Percentiles rank a stretch among this genome's conserved stretches.
Evolutionary conservation across 1,140 invertebrate species (phyloP).

Genomic region (Brachionus plicatilis): DNA sequence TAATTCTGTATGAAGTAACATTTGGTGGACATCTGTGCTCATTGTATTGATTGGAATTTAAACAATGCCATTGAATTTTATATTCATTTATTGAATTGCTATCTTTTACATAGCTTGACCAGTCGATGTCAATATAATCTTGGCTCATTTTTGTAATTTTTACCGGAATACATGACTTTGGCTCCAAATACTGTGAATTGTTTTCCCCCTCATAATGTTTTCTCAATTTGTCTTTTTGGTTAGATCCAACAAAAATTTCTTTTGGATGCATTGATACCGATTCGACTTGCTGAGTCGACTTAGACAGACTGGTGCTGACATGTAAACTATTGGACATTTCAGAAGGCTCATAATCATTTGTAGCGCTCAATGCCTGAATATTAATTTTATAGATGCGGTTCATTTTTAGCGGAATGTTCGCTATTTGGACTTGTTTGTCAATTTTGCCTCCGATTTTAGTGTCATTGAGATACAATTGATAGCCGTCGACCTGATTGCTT

Average conservation of each 20-base stretch:
- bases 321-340: conserved; percentile 49
- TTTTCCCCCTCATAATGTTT: conserved; percentile 19
- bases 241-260: conserved; percentile 11
- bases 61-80: conserved; percentile 46
- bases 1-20: conserved; percentile 52
- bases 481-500: conserved; percentile 50
- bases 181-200: conserved; percentile 42
- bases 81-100: conserved; percentile 48
- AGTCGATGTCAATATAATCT: conserved; percentile 51
- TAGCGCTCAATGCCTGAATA: conserved; percentile 50
- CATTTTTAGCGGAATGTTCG: conserved; percentile 52
- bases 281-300: not conserved
- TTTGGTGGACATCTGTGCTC: conserved; percentile 51
- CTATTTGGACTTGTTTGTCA: conserved; percentile 49
- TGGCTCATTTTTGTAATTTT: conserved; percentile 50
- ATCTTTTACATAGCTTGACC: conserved; percentile 48
- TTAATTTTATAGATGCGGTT: conserved; percentile 54
- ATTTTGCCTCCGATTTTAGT: conserved; percentile 53
- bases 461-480: conserved; percentile 54
- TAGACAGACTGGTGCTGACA: conserved; percentile 45
- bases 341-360: conserved; percentile 48
- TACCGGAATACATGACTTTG: conserved; percentile 44
- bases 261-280: not conserved
- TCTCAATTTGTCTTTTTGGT: not conserved
- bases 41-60: conserved; percentile 43